These are phyloP conservation scores for Scomber scombrus DNA, from an alignment of 2,113 vertebrate species.

Conservation along the genomic window DNA sequence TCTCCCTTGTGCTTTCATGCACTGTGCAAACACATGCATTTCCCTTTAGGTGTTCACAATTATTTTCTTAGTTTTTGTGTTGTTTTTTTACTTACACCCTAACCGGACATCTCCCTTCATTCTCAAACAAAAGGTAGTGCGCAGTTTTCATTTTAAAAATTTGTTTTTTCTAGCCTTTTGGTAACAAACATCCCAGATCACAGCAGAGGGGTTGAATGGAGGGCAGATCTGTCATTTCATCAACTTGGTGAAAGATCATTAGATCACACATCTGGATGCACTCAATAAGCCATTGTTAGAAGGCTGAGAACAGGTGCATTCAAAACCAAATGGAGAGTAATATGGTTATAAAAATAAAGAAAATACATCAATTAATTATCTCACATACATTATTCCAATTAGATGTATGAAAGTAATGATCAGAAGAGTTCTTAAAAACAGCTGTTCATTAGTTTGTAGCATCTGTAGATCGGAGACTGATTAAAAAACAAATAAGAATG, in stretches of 20 bases:
- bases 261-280: slow-evolving; percentile 33
- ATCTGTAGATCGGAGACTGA: too few relatives aligned
- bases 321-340: neutral
- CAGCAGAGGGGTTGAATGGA: slow-evolving; percentile 37
- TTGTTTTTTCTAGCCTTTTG: slow-evolving; percentile 61
- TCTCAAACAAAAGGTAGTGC: slow-evolving; percentile 64
- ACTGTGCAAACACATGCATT: slow-evolving; percentile 64
- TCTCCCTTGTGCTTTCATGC: slow-evolving; percentile 36
- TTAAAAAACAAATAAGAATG: too few relatives aligned
- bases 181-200: slow-evolving; percentile 68
- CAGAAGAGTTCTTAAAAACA: too few relatives aligned
- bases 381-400: neutral
- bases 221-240: slow-evolving; percentile 38
- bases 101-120: slow-evolving; percentile 54
- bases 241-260: slow-evolving; percentile 14
- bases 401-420: neutral
- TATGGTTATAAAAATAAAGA: neutral
- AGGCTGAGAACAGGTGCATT: neutral
- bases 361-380: neutral
- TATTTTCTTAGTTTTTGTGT: slow-evolving; percentile 62
- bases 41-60: slow-evolving; percentile 54
- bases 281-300: slow-evolving; percentile 37
- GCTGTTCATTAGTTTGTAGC: too few relatives aligned
- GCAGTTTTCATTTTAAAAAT: slow-evolving; percentile 46
- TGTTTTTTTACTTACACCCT: slow-evolving; percentile 22